Evolutionary conservation across 2,888 invertebrate genomes (phyloP), one percentile per base, ranked within the genome.

Genomic region (Ditylenchus weischeri): DNA sequence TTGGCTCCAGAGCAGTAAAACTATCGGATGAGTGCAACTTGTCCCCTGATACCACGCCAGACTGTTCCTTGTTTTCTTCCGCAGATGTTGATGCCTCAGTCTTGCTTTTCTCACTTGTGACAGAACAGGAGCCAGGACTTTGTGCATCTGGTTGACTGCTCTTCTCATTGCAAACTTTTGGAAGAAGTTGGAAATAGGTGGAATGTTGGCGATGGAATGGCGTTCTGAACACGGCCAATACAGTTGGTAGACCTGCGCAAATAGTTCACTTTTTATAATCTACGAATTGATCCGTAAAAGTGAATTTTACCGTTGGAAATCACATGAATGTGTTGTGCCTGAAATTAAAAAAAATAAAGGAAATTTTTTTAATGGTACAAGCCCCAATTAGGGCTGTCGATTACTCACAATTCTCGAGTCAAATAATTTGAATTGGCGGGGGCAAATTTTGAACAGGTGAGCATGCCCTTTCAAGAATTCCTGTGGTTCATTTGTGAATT

Each of bases 241-340:
- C 65, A 19, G 69, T 61, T 19, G 73, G 73, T 3, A 68, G 29
- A 4, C 63, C 69, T 57, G 11, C 19, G 15, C 58, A 29, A 29
- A 29, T 5, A 29, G 29, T 4, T 2, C 29, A 29, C 5, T 36
- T 15, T 29, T 5, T 35, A 62, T 48, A 29, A 13, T 47, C 7
- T 19, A 23, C n/a, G 18, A 35, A 35, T 21, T 10, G 23, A 29
- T 29, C 5, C 7, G 7, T 18, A 35, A 35, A 29, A 47, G 47
- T 43, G 7, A 19, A 62, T 15, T n/a, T 36, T 51, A 76, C 77
- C 76, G 19, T 72, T 67, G 36, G 71, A 67, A 43, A 77, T 68
- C 0, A 73, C 67, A 0, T 61, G 61, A n/a, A 79, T 74, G 65
- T 80, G 77, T 15, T 76, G 77, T 18, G 68, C 18, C 43, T 43